Evolutionary conservation across 2,113 vertebrate species (phyloP).

Genomic region (Leucosticte australis): DNA sequence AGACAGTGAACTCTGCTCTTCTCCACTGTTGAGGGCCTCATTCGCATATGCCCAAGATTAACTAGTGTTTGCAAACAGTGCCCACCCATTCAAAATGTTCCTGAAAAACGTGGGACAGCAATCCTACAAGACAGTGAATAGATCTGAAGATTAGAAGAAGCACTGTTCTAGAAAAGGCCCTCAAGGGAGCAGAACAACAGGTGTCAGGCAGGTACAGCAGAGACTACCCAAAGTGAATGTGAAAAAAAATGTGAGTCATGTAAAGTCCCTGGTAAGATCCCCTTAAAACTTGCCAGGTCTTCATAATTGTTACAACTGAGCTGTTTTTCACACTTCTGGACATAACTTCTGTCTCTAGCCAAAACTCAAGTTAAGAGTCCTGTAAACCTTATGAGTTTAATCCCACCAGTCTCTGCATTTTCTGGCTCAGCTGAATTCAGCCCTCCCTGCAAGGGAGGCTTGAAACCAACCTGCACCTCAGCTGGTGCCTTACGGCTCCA

Average conservation of each 20-base stretch:
- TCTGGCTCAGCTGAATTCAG: neutral
- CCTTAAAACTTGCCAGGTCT: neutral
- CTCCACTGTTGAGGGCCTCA: neutral
- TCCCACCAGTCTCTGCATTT: neutral
- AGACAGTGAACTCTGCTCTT: neutral
- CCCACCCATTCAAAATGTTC: neutral
- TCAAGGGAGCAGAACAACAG: neutral
- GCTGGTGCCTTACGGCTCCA: rapidly evolving
- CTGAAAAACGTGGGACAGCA: neutral
- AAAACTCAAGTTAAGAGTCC: neutral
- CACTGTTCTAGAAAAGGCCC: neutral
- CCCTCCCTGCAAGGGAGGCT: neutral
- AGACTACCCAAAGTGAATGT: neutral
- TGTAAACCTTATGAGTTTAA: neutral
- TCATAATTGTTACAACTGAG: neutral
- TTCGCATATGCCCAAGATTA: neutral
- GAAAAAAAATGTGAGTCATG: neutral
- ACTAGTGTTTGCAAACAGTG: neutral
- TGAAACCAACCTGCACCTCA: neutral
- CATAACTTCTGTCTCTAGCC: neutral
- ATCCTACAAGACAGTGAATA: neutral
- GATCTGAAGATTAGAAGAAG: neutral
- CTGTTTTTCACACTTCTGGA: neutral
- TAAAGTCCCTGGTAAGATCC: neutral
- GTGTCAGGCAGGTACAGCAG: neutral